phyloP scores from a whole-genome alignment of 2,797 vertebrate genomes.

The Acanthurus tractus region DNA sequence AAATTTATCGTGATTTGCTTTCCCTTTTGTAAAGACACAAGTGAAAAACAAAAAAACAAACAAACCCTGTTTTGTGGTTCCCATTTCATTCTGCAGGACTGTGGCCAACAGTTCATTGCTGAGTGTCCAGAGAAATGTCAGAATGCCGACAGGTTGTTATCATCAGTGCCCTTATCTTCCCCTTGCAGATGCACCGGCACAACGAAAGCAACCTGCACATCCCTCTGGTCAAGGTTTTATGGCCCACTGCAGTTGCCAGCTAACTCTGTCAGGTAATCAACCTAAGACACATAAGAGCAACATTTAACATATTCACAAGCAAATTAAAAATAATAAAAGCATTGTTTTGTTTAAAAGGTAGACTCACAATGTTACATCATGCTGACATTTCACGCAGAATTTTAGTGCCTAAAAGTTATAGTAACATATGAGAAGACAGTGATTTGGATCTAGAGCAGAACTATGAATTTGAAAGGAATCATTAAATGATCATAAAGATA shows the following conservation, averaged over 20 bases:
- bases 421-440: background rate
- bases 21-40: constrained; percentile 41
- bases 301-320: constrained; percentile 35
- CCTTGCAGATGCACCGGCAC: constrained; percentile 78
- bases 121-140: constrained; percentile 84
- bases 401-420: too few species aligned
- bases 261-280: constrained; percentile 70
- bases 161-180: constrained; percentile 83
- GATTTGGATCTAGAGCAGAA: background rate
- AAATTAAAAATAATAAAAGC: constrained; percentile 30
- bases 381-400: background rate
- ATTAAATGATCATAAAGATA: background rate
- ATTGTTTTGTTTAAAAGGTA: background rate
- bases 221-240: constrained; percentile 71
- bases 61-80: constrained; percentile 29
- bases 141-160: constrained; percentile 84
- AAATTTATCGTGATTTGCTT: constrained; percentile 35
- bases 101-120: constrained; percentile 73
- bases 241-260: constrained; percentile 59
- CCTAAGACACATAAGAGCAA: constrained; percentile 47
- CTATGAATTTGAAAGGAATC: background rate
- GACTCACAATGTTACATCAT: background rate
- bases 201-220: constrained; percentile 69
- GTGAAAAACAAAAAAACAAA: constrained; percentile 37
- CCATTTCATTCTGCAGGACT: constrained; percentile 54